Base-by-base conservation (phyloP, 2,888 invertebrate genomes). In the Lordiphosa fenestrarum region DNA sequence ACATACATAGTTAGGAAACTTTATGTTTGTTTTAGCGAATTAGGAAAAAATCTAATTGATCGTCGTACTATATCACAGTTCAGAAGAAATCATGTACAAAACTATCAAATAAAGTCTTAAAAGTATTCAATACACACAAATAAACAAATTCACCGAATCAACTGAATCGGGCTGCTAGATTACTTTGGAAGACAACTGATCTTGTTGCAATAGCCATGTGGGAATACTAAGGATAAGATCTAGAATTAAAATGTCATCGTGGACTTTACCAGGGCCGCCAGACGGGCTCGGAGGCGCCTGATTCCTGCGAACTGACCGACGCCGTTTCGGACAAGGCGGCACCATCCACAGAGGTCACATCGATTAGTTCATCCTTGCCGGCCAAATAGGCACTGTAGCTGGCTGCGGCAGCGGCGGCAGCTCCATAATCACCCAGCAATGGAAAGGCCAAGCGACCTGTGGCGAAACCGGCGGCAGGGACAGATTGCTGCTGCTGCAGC, bases 161-260 rank as follows among this genome's bases (percentile, higher is more conserved):
- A 44, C 33, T 42, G 7, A 25, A 35, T 39, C 44, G 37, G 33
- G 7, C 15, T 21, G 15, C 40, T 46, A 51, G 67, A 67, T 81
- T 73, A 82, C 80, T 80, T 84, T 84, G 84, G 84, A 84, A 84
- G 84, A 84, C 86, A 84, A 75, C 67, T 48, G 84, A 86, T 85
- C 75, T 69, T 76, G 75, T 66, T 83, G 72, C 52, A 71, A 67
- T 71, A 83, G 84, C 84, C 76, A 71, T 68, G 53, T 62, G 40
- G 65, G 74, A 71, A 63, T 75, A 69, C 72, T 74, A 55, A 63
- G 41, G 80, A 76, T 76, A 83, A 62, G 58, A 69, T 74, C 71
- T 75, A 75, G 65, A 69, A 30, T 53, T 50, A 58, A 9, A 37
- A 44, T 44, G 12, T 36, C 44, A 13, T 10, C 46, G 46, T 55